Conservation (phyloP, 2,888 invertebrate species). For the Drosophila algonquin region DNA sequence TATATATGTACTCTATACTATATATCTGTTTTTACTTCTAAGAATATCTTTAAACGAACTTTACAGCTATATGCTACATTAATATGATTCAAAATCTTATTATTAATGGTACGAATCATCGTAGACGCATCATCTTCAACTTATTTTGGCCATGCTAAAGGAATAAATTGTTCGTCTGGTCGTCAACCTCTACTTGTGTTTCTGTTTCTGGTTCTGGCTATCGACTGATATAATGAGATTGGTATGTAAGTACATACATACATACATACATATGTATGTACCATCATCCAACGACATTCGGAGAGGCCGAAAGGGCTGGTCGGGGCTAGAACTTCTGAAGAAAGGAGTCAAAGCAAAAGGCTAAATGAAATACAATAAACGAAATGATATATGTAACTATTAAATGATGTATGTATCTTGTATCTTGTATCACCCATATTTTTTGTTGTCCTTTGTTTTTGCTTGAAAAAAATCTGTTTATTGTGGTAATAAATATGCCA, state of each 20-base stretch:
- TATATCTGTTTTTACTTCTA: conserved; percentile 34
- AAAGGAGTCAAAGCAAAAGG: no score
- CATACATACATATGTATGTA: no score
- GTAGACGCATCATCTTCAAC: conserved; percentile 16
- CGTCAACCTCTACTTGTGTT: neutral
- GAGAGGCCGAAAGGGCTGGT: neutral
- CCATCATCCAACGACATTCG: neutral
- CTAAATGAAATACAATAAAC: neutral
- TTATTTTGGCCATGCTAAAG: conserved; percentile 40
- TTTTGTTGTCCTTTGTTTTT: conserved; percentile 14
- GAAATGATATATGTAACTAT: neutral
- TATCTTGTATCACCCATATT: neutral
- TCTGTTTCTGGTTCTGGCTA: conserved; percentile 7
- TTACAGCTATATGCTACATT: conserved; percentile 72
- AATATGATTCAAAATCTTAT: conserved; percentile 65
- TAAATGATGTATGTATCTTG: neutral
- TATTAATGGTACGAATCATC: conserved; percentile 27
- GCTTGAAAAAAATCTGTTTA: conserved; percentile 26
- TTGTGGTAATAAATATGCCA: conserved; percentile 30
- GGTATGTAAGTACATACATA: neutral
- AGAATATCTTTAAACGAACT: conserved; percentile 44
- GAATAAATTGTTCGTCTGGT: conserved; percentile 3
- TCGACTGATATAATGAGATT: neutral
- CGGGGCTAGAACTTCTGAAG: neutral
- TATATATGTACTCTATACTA: neutral